phyloP scores from a whole-genome alignment of 64 coral and sea anemone species.

The Dendrophyllia cribrosa region DNA sequence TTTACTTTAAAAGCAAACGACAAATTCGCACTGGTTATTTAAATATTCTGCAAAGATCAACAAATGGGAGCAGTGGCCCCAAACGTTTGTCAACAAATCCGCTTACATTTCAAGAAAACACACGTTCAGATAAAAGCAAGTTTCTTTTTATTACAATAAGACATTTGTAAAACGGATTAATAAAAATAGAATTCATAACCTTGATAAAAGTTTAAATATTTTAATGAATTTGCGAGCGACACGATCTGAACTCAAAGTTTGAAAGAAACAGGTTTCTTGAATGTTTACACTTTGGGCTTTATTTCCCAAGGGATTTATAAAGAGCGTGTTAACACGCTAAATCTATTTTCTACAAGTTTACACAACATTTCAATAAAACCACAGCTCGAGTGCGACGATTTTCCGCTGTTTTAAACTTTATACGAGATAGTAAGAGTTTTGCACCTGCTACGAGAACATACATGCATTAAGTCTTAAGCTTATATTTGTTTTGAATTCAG shows the following conservation, averaged over 20 bases:
- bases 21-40: background rate
- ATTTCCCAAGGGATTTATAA: background rate
- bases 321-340: background rate
- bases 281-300: background rate
- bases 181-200: no score
- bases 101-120: background rate
- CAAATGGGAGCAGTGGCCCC: background rate
- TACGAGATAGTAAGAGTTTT: background rate
- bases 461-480: background rate
- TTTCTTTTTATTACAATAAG: background rate
- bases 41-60: conserved; percentile 1
- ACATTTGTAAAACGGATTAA: background rate
- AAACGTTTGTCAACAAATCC: background rate
- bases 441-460: background rate
- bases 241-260: background rate
- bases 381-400: background rate
- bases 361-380: background rate
- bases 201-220: no score
- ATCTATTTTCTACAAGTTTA: background rate
- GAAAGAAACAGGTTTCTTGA: background rate
- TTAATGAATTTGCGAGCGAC: no score
- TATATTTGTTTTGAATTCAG: conserved; percentile 30
- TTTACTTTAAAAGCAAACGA: background rate
- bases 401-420: no score
- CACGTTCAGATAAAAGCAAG: background rate